Evolutionary conservation across 1,140 invertebrate genomes (phyloP).

Genomic region (Drosophila sp.): DNA sequence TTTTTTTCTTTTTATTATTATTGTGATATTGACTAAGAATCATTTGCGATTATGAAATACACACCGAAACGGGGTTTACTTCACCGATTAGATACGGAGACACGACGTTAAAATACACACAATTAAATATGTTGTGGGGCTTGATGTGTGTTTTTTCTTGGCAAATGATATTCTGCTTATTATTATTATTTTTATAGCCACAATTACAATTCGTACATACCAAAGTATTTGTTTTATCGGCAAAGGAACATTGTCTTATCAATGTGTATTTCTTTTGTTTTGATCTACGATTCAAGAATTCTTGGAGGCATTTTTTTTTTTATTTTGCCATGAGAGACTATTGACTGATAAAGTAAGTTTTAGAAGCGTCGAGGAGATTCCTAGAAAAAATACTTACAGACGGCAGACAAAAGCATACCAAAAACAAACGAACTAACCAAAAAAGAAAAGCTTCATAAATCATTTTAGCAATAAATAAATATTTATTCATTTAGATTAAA

Average conservation of each 20-base stretch:
- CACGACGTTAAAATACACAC: conserved; percentile 21
- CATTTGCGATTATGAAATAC: conserved; percentile 57
- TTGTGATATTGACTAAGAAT: conserved; percentile 6
- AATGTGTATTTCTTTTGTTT: conserved; percentile 35
- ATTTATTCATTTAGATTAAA: conserved; percentile 54
- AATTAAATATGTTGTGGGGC: conserved; percentile 22
- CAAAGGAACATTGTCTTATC: conserved; percentile 50
- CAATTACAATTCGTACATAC: conserved; percentile 59
- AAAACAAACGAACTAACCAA: background rate
- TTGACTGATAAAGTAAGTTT: conserved; percentile 21
- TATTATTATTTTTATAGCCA: conserved; percentile 47
- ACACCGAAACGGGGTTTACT: conserved; percentile 5
- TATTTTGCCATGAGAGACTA: conserved; percentile 29
- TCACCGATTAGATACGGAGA: conserved; percentile 61
- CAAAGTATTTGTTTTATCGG: conserved; percentile 57
- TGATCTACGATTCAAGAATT: conserved; percentile 12
- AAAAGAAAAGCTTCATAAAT: conserved; percentile 44
- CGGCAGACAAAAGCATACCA: background rate
- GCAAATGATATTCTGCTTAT: conserved; percentile 7
- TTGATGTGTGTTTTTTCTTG: conserved; percentile 7
- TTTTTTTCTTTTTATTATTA: background rate
- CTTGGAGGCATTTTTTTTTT: too few relatives aligned
- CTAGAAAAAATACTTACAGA: conserved; percentile 35
- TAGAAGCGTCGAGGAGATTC: conserved; percentile 21
- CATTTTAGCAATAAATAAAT: conserved; percentile 58